A percentile compares a stretch with the other conserved stretches of the same genome.
phyloP scores from a whole-genome alignment of 2,797 vertebrate species.

The Pygocentrus nattereri region DNA sequence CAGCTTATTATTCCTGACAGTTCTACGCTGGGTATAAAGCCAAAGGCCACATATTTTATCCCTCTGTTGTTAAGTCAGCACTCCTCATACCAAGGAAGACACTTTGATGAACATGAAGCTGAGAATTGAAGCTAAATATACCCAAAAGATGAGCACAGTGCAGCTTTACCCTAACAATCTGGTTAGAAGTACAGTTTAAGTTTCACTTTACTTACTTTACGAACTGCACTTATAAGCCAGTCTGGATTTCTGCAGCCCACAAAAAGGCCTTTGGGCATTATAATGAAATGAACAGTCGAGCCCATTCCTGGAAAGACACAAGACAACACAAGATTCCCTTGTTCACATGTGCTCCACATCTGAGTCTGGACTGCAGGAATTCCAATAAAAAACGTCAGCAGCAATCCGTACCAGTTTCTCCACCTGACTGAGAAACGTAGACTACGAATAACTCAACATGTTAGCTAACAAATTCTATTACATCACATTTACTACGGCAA shows the following conservation, averaged over 20 bases:
- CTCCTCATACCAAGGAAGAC: too few relatives aligned
- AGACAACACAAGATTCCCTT: slow-evolving; percentile 37
- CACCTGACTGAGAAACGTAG: slow-evolving; percentile 27
- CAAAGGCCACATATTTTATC: too few relatives aligned
- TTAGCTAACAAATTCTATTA: slow-evolving; percentile 18
- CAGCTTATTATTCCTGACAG: too few relatives aligned
- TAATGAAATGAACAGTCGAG: neutral
- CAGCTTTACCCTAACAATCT: too few relatives aligned
- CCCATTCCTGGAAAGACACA: slow-evolving; percentile 7
- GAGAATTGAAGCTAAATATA: too few relatives aligned
- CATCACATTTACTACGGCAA: neutral
- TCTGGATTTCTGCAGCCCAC: neutral
- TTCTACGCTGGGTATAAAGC: too few relatives aligned
- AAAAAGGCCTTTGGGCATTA: neutral
- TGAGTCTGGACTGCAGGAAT: slow-evolving; percentile 21
- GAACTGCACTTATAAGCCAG: too few relatives aligned
- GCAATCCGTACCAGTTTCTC: neutral
- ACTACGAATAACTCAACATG: slow-evolving; percentile 12
- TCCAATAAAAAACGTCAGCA: slow-evolving; percentile 11
- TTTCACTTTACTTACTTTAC: too few relatives aligned
- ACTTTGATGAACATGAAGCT: too few relatives aligned
- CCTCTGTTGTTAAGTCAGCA: too few relatives aligned
- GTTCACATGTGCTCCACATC: slow-evolving; percentile 18
- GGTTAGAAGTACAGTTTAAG: too few relatives aligned
- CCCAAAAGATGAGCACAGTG: too few relatives aligned